phyloP scores from a whole-genome alignment of 37 sponge, comb jelly and placozoan genomes.

The Aphrocallistes beatrix region DNA sequence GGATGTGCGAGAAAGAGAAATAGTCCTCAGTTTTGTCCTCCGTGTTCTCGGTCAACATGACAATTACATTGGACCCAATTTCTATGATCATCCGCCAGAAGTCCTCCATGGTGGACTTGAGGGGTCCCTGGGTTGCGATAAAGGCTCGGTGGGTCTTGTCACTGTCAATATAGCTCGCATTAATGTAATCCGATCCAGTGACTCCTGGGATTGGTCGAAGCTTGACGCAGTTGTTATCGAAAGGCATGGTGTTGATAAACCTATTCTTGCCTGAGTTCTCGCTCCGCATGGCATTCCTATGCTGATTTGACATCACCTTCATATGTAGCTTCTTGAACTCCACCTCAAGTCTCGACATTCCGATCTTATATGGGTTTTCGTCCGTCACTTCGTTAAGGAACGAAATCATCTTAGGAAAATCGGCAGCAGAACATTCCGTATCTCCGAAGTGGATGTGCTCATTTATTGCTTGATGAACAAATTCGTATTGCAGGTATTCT shows the following conservation, averaged over 20 bases:
- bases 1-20: background rate
- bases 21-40: constrained; percentile 4
- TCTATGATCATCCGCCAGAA: background rate
- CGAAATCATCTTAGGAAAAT: background rate
- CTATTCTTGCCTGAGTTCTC: background rate
- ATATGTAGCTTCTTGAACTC: background rate
- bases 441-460: constrained; percentile 10
- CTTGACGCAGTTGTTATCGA: background rate
- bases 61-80: background rate
- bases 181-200: background rate
- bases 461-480: background rate
- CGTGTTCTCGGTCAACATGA: background rate
- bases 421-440: background rate
- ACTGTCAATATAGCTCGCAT: background rate
- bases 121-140: background rate
- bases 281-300: background rate
- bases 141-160: constrained; percentile 10
- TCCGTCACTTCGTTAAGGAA: background rate
- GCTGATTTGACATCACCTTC: background rate
- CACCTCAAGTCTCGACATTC: background rate
- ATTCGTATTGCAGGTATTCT: background rate
- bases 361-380: background rate
- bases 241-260: constrained; percentile 1
- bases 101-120: background rate
- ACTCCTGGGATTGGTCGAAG: background rate